Evolutionary conservation across 30 jellyfish, hydroid and myxozoan species (phyloP).

Genomic region (Aurelia sp.): DNA sequence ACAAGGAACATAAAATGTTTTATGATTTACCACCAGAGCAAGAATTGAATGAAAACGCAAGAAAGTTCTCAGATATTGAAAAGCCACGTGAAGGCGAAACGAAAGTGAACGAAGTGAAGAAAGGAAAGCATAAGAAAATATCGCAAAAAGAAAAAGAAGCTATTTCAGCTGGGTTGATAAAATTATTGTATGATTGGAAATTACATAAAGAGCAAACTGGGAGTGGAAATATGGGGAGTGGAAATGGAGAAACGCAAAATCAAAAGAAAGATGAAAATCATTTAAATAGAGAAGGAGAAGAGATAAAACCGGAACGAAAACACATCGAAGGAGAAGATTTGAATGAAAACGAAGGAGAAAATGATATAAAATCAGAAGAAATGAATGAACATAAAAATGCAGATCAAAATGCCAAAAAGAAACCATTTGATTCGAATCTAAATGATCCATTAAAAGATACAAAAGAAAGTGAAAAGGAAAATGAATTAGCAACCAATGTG

Average conservation of each 20-base stretch:
- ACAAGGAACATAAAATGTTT: slow-evolving; percentile 4
- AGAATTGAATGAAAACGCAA: slow-evolving; percentile 37
- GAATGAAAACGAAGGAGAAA: slow-evolving; percentile 4
- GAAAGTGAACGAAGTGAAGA: slow-evolving; percentile 19
- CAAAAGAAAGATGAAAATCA: neutral
- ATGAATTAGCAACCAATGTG: slow-evolving; percentile 4
- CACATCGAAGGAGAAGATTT: slow-evolving; percentile 11
- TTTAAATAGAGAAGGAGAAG: slow-evolving; percentile 1
- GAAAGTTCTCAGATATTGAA: slow-evolving; percentile 33
- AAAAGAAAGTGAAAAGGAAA: neutral
- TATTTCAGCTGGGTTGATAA: slow-evolving; percentile 82
- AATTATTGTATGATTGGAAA: slow-evolving; percentile 89
- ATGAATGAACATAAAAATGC: slow-evolving; percentile 16
- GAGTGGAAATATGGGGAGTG: slow-evolving; percentile 40
- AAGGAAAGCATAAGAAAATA: slow-evolving; percentile 38
- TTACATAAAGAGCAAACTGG: slow-evolving; percentile 45
- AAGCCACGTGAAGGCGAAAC: neutral
- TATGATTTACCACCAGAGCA: slow-evolving; percentile 32
- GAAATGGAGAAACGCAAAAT: slow-evolving; percentile 7
- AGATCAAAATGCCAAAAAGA: neutral
- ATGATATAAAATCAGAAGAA: slow-evolving; percentile 20
- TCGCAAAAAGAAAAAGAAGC: slow-evolving; percentile 74
- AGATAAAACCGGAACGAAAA: neutral
- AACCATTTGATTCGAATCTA: slow-evolving; percentile 5
- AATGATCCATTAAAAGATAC: slow-evolving; percentile 43